These are phyloP conservation scores for Cardiocondyla obscurior DNA, from an alignment of 1,140 invertebrate genomes.

Conservation along the genomic window DNA sequence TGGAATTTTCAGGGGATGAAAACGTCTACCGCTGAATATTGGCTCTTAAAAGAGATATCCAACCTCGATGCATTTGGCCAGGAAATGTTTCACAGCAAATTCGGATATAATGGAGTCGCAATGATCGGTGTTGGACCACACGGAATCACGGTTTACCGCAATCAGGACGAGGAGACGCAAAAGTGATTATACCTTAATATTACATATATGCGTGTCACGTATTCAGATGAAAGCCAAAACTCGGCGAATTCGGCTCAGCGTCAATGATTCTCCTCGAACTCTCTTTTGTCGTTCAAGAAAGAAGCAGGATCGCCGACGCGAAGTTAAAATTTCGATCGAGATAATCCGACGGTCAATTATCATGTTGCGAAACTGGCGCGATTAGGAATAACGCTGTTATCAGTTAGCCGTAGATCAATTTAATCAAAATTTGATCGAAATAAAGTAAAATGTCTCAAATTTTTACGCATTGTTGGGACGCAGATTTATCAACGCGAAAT, in stretches of 20 bases:
- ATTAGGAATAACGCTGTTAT: no score
- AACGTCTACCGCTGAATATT: conserved; percentile 89
- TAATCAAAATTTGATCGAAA: no score
- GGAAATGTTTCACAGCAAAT: conserved; percentile 91
- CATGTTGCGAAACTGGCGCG: no score
- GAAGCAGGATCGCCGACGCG: no score
- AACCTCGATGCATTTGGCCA: conserved; percentile 92
- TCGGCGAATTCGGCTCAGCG: neutral
- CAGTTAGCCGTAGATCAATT: no score
- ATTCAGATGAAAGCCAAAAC: neutral
- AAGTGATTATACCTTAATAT: conserved; percentile 82
- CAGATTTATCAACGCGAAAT: conserved; percentile 37
- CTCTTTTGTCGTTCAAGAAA: no score
- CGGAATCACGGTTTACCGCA: conserved; percentile 89
- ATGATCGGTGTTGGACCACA: conserved; percentile 91
- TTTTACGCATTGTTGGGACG: neutral
- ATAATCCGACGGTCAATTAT: no score
- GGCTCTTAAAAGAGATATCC: conserved; percentile 91
- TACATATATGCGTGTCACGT: neutral
- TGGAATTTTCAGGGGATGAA: conserved; percentile 83
- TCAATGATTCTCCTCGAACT: neutral
- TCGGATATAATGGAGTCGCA: conserved; percentile 78
- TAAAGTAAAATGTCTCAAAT: no score
- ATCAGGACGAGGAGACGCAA: conserved; percentile 86
- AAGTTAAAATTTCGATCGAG: no score